Percentiles rank a stretch among this genome's conserved stretches.
Evolutionary conservation across 2,888 invertebrate species (phyloP).

Genomic region (Drosophila nr. medialis): DNA sequence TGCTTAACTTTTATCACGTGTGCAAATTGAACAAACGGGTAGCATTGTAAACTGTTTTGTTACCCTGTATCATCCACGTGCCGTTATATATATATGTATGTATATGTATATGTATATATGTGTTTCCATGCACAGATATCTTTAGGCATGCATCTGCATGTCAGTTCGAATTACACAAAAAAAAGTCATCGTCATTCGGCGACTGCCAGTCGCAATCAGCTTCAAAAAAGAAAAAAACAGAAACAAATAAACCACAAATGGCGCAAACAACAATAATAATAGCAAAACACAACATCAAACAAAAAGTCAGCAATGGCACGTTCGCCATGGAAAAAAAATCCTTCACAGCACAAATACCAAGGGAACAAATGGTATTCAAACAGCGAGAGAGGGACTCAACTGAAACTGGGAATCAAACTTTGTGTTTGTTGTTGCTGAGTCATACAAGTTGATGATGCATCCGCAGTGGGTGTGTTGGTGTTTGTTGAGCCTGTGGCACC

Average conservation of each 20-base stretch:
- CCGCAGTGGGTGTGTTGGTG: background rate
- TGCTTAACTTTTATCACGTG: background rate
- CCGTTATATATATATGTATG: background rate
- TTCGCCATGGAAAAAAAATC: constrained; percentile 49
- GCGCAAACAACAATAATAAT: constrained; percentile 20
- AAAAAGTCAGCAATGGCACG: constrained; percentile 64
- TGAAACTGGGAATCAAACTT: constrained; percentile 10
- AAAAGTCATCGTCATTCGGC: constrained; percentile 40
- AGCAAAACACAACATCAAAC: constrained; percentile 36
- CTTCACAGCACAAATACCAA: constrained; percentile 37
- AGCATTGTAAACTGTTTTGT: background rate
- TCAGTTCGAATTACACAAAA: constrained; percentile 60
- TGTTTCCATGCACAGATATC: background rate
- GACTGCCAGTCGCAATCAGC: constrained; percentile 59
- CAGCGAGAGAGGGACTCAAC: constrained; percentile 2
- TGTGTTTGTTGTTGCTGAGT: constrained; percentile 26
- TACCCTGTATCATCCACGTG: constrained; percentile 24
- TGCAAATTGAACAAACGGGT: background rate
- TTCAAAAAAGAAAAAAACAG: constrained; percentile 37
- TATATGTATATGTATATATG: background rate
- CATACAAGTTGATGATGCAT: constrained; percentile 12
- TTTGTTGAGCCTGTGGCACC: constrained; percentile 8
- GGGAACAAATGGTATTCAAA: background rate
- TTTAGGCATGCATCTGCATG: constrained; percentile 40
- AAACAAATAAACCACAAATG: constrained; percentile 40